phyloP scores from a whole-genome alignment of 2,888 invertebrate genomes.

The Ophion slaviceki region DNA sequence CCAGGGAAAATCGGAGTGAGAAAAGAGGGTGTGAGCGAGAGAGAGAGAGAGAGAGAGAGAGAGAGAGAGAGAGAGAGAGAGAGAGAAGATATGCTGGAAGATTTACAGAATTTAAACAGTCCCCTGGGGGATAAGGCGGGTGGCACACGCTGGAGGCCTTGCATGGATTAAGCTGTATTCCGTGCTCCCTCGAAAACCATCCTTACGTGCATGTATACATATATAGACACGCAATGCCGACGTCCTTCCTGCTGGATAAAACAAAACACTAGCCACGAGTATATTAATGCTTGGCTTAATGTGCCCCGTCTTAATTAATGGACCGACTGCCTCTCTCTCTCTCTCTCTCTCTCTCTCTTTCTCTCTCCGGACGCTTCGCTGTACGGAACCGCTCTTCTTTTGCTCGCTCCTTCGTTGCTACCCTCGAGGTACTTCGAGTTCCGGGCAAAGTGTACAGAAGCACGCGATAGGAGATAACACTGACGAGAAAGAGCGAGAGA shows the following conservation, averaged over 20 bases:
- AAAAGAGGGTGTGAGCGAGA: constrained; percentile 12
- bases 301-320: constrained; percentile 83
- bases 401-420: constrained; percentile 16
- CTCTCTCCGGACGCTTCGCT: constrained; percentile 74
- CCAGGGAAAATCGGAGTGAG: constrained; percentile 8
- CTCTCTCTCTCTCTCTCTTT: constrained; percentile 8
- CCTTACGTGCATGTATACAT: constrained; percentile 62
- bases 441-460: constrained; percentile 40
- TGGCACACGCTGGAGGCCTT: constrained; percentile 61
- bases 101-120: constrained; percentile 83
- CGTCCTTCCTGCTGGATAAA: constrained; percentile 83
- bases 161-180: constrained; percentile 74
- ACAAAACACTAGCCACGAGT: constrained; percentile 83
- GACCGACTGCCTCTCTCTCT: constrained; percentile 73
- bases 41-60: constrained; percentile 41
- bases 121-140: constrained; percentile 78
- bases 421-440: constrained; percentile 51
- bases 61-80: constrained; percentile 35
- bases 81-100: constrained; percentile 69
- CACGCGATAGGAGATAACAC: constrained; percentile 36
- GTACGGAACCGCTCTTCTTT: constrained; percentile 29
- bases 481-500: constrained; percentile 24
- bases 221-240: constrained; percentile 56
- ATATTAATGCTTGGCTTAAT: constrained; percentile 84
- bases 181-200: constrained; percentile 64